Percentiles rank a stretch among this genome's conserved stretches.
Evolutionary conservation across 2,888 invertebrate genomes (phyloP).

Genomic region (Orchesella flavescens): DNA sequence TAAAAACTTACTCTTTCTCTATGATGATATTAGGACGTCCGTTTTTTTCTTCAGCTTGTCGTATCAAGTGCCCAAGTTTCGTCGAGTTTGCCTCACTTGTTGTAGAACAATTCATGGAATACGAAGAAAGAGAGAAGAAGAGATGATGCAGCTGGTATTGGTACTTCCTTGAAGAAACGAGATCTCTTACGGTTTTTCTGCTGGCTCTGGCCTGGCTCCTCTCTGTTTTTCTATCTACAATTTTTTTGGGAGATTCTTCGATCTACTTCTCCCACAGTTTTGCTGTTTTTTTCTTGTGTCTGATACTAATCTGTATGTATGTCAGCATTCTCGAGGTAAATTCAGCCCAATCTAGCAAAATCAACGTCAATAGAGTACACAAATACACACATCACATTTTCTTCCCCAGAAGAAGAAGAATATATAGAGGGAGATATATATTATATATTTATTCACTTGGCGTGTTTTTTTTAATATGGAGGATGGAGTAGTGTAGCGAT

Average conservation of each 20-base stretch:
- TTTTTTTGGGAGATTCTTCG: no score
- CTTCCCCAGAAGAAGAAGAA: not conserved
- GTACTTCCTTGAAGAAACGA: constrained; percentile 6
- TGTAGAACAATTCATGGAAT: constrained; percentile 26
- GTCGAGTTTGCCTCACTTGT: constrained; percentile 2
- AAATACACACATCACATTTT: constrained; percentile 47
- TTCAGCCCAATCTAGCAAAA: constrained; percentile 54
- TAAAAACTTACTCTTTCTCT: constrained; percentile 31
- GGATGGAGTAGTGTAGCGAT: no score
- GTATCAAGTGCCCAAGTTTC: not conserved
- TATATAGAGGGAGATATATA: no score
- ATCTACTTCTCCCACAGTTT: constrained; percentile 17
- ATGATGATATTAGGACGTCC: constrained; percentile 48
- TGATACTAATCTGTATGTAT: constrained; percentile 61
- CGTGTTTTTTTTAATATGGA: no score
- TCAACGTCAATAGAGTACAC: constrained; percentile 57
- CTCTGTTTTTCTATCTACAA: no score
- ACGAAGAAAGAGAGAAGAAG: constrained; percentile 6
- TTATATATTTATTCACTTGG: no score
- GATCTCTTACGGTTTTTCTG: constrained; percentile 7
- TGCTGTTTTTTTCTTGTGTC: not conserved
- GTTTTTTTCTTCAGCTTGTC: constrained; percentile 28
- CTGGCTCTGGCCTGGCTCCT: constrained; percentile 25
- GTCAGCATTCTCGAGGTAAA: constrained; percentile 57
- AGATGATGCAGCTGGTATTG: constrained; percentile 21